Conservation (phyloP, 2,113 vertebrate species). For the Cheilinus undulatus region DNA sequence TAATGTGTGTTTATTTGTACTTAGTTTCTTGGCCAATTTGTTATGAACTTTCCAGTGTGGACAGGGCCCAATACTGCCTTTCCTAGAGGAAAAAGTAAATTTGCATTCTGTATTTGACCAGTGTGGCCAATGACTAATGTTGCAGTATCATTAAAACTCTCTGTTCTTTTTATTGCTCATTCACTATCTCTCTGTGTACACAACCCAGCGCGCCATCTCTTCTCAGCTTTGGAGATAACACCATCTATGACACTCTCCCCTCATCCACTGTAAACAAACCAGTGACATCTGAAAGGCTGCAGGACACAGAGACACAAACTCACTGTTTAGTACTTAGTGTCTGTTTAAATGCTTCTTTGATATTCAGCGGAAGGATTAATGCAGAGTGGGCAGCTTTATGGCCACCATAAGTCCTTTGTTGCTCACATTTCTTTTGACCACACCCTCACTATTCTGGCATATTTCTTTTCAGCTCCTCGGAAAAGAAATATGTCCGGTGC, state of each 20-base stretch:
- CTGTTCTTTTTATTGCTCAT: slow-evolving; percentile 17
- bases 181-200: slow-evolving; percentile 37
- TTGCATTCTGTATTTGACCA: slow-evolving; percentile 10
- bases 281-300: neutral
- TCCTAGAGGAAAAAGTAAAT: neutral
- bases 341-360: neutral
- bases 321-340: neutral
- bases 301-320: neutral
- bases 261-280: slow-evolving; percentile 18
- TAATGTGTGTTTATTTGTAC: too few relatives aligned
- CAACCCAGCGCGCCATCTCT: slow-evolving; percentile 9
- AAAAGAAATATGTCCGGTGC: slow-evolving; percentile 68
- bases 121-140: neutral
- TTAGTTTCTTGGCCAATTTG: too few relatives aligned
- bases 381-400: neutral
- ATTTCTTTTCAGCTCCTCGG: slow-evolving; percentile 85
- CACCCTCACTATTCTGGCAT: neutral
- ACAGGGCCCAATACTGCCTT: neutral
- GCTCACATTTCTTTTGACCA: slow-evolving; percentile 1
- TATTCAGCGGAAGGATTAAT: neutral
- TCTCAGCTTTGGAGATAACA: slow-evolving; percentile 47
- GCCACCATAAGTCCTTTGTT: neutral
- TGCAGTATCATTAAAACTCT: slow-evolving; percentile 7
- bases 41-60: too few relatives aligned
- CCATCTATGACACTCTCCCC: slow-evolving; percentile 12